Evolutionary conservation across 1,140 invertebrate genomes (phyloP).

Genomic region (Apis dorsata): DNA sequence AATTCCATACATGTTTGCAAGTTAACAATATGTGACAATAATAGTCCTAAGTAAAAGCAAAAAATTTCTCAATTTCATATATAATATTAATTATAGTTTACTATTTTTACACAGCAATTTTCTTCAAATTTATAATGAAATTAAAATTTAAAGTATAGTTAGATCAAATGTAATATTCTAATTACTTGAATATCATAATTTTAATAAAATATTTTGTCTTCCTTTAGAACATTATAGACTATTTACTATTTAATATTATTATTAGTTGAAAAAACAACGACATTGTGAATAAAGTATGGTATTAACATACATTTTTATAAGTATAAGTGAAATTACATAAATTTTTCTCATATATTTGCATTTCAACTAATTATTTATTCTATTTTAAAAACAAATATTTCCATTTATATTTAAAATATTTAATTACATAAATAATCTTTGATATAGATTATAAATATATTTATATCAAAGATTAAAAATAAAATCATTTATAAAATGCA

Average conservation of each 20-base stretch:
- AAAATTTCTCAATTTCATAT: conserved; percentile 31
- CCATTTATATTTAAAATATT: too few species aligned
- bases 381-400: background rate
- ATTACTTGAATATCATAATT: conserved; percentile 19
- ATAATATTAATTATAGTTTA: conserved; percentile 10
- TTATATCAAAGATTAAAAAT: background rate
- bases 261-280: conserved; percentile 1
- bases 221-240: conserved; percentile 19
- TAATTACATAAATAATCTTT: too few species aligned
- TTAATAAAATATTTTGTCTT: conserved; percentile 34
- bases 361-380: background rate
- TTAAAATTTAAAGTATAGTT: conserved; percentile 19
- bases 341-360: background rate
- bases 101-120: background rate
- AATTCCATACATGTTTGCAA: conserved; percentile 35
- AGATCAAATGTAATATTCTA: conserved; percentile 9
- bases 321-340: background rate
- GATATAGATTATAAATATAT: background rate
- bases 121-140: background rate
- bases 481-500: conserved; percentile 7
- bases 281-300: background rate
- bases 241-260: background rate
- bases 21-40: conserved; percentile 57
- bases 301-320: conserved; percentile 21
- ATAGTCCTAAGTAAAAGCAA: conserved; percentile 53